These are phyloP conservation scores for Rhincodon typus DNA, from an alignment of 2,797 vertebrate species.

Conservation along the genomic window DNA sequence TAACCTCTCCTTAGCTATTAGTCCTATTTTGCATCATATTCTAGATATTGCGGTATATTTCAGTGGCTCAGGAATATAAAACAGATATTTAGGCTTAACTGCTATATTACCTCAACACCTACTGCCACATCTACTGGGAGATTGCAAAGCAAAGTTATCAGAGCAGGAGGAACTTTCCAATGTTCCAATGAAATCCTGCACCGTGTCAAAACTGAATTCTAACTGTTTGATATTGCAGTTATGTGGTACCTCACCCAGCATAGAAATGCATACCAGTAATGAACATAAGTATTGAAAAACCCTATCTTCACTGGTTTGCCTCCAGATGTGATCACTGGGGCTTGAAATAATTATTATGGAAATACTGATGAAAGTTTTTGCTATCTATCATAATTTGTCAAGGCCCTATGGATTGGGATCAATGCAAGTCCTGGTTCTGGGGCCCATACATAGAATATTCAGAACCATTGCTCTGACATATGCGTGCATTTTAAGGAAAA, in stretches of 20 bases:
- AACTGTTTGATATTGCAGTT: not conserved
- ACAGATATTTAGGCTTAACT: not conserved
- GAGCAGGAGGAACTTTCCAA: not conserved
- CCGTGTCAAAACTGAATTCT: not conserved
- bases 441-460: not conserved
- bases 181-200: not conserved
- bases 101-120: not conserved
- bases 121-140: not conserved
- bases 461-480: not conserved
- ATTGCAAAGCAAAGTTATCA: not conserved
- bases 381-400: not conserved
- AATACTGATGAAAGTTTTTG: not conserved
- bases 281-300: not conserved
- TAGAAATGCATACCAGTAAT: not conserved
- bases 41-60: not conserved
- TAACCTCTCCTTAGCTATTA: not conserved
- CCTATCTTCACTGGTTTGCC: not conserved
- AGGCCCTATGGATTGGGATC: not conserved
- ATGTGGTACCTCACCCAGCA: not conserved
- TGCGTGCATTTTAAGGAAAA: not conserved
- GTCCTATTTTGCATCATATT: not conserved
- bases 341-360: slow-evolving; percentile 7
- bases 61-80: not conserved
- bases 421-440: not conserved
- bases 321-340: not conserved